Evolutionary conservation across 2,888 invertebrate genomes (phyloP).

Genomic region (Morpho helenor): DNA sequence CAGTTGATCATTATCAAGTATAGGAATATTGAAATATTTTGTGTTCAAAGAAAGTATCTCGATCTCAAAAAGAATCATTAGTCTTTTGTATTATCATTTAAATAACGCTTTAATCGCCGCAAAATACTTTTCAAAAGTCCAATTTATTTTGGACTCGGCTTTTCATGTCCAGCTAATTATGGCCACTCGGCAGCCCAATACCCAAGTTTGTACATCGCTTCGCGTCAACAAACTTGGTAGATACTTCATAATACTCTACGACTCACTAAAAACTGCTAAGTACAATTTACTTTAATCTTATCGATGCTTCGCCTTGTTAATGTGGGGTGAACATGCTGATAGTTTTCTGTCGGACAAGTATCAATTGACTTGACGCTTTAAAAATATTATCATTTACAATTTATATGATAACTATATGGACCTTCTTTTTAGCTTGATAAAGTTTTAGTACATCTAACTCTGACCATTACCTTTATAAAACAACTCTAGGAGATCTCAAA

Average conservation of each 20-base stretch:
- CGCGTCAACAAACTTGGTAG: slow-evolving; percentile 18
- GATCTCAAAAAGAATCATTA: not conserved
- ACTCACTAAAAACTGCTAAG: slow-evolving; percentile 30
- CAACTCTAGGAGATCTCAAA: too few species aligned
- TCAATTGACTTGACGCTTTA: not conserved
- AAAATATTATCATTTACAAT: not conserved
- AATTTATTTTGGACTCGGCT: slow-evolving; percentile 14
- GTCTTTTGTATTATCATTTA: not conserved
- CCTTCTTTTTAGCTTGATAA: too few species aligned
- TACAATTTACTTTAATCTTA: slow-evolving; percentile 32
- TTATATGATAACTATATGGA: too few species aligned
- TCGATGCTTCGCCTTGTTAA: slow-evolving; percentile 25
- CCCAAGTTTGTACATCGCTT: slow-evolving; percentile 21
- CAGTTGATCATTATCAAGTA: too few species aligned
- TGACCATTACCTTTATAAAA: too few species aligned
- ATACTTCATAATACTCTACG: slow-evolving; percentile 18
- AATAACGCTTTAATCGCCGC: slow-evolving; percentile 8
- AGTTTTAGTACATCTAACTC: too few species aligned
- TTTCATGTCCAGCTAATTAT: slow-evolving; percentile 19
- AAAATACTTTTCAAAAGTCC: slow-evolving; percentile 14
- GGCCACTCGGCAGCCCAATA: slow-evolving; percentile 2
- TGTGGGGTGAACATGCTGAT: slow-evolving; percentile 12
- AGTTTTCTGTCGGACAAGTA: not conserved
- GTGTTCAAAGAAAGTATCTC: too few species aligned
- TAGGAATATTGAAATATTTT: not conserved